A percentile compares a stretch with the other conserved stretches of the same genome.
Evolutionary conservation across 1,140 invertebrate genomes (phyloP).

Genomic region (Dufourea novaeangliae): DNA sequence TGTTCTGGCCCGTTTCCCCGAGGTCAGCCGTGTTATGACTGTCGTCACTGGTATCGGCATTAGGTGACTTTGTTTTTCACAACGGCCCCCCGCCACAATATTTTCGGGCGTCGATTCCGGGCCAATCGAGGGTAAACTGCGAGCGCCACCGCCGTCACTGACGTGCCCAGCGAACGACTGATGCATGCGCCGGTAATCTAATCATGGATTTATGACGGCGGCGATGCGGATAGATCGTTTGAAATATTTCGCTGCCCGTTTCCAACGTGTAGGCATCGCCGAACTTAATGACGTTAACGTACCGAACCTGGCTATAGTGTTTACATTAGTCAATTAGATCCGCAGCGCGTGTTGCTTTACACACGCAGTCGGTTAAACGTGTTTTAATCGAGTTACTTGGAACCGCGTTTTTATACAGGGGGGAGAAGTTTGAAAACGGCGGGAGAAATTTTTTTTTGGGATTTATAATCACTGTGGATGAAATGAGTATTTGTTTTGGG

Average conservation of each 20-base stretch:
- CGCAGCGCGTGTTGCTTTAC: neutral
- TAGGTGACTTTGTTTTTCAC: conserved; percentile 8
- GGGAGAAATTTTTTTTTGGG: neutral
- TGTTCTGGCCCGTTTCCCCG: conserved; percentile 6
- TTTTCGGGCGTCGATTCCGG: neutral
- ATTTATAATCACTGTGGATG: too few relatives aligned
- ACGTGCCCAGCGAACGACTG: neutral
- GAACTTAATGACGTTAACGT: neutral
- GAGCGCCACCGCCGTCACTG: neutral
- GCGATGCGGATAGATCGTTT: neutral
- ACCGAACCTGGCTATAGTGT: neutral
- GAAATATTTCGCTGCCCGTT: neutral
- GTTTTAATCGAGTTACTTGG: neutral
- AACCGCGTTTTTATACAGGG: neutral
- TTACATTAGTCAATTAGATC: conserved; percentile 10
- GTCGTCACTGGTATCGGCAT: conserved; percentile 29
- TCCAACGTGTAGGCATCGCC: neutral
- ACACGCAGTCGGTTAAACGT: neutral
- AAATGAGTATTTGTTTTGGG: too few relatives aligned
- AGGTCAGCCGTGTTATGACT: conserved; percentile 22
- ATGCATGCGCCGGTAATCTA: conserved; percentile 36
- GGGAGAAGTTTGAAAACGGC: neutral
- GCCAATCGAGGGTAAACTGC: conserved; percentile 16
- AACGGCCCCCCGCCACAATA: neutral
- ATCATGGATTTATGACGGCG: conserved; percentile 23